These are phyloP conservation scores for Azorinus chamasolen DNA, from an alignment of 2,888 invertebrate species.

Conservation along the genomic window DNA sequence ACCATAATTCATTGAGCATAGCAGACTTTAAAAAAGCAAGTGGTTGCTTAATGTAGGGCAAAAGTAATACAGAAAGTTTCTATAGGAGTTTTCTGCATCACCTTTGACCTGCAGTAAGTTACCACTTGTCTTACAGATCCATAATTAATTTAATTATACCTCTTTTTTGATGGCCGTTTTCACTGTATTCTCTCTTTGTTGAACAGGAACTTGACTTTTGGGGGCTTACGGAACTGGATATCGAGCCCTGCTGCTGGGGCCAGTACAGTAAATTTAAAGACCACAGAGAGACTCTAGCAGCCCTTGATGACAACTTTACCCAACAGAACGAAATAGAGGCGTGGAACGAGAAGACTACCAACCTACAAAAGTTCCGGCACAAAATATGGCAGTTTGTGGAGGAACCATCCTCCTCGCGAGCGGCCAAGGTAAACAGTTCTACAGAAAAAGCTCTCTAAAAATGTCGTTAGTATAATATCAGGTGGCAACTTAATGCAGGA, in stretches of 20 bases:
- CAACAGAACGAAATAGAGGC: slow-evolving; percentile 72
- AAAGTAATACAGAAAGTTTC: no score
- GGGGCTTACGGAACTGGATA: slow-evolving; percentile 85
- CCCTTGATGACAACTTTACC: slow-evolving; percentile 84
- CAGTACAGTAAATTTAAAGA: slow-evolving; percentile 84
- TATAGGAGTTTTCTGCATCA: no score
- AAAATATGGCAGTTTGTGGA: slow-evolving; percentile 83
- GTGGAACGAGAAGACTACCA: slow-evolving; percentile 74
- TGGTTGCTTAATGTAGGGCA: no score
- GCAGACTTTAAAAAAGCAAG: no score
- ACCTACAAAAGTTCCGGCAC: slow-evolving; percentile 71
- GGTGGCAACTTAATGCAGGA: no score
- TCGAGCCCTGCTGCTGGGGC: slow-evolving; percentile 86
- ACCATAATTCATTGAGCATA: no score
- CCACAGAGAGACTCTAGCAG: slow-evolving; percentile 83
- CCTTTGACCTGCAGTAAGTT: no score
- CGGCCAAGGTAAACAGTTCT: slow-evolving; percentile 76
- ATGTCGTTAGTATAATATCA: neutral
- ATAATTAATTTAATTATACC: no score
- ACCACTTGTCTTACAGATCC: no score
- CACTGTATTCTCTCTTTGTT: no score
- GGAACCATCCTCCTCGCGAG: slow-evolving; percentile 81
- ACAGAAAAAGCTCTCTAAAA: neutral
- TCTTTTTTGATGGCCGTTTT: no score
- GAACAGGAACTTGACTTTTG: slow-evolving; percentile 84